phyloP scores from a whole-genome alignment of 1,140 invertebrate genomes.

The Nephila pilipes region DNA sequence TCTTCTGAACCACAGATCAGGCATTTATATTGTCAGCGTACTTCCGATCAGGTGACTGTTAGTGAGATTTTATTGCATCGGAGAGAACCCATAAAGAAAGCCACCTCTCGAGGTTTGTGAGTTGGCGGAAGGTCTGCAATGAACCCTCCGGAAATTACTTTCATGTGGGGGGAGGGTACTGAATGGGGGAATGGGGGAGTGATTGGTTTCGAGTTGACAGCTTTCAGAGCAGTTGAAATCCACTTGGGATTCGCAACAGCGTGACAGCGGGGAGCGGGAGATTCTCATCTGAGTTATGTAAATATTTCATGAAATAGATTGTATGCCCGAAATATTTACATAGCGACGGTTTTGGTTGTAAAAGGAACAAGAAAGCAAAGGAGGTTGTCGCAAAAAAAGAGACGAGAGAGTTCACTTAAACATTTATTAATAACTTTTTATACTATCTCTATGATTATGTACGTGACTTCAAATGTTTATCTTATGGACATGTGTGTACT shows the following conservation, averaged over 20 bases:
- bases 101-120: background rate
- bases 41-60: slow-evolving; percentile 32
- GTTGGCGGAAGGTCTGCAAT: slow-evolving; percentile 2
- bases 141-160: slow-evolving; percentile 38
- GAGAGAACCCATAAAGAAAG: slow-evolving; percentile 20
- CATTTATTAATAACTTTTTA: background rate
- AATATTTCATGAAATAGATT: slow-evolving; percentile 32
- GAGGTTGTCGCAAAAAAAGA: background rate
- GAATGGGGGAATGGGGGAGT: background rate
- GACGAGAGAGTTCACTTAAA: background rate
- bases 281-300: slow-evolving; percentile 31
- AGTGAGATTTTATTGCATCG: slow-evolving; percentile 43
- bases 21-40: slow-evolving; percentile 45
- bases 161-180: background rate
- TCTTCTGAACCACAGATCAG: background rate
- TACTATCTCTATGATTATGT: background rate
- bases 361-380: background rate
- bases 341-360: background rate
- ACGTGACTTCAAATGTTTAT: background rate
- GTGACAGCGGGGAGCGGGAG: background rate
- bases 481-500: background rate
- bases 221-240: background rate
- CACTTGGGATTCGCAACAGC: slow-evolving; percentile 27
- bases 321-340: slow-evolving; percentile 34
- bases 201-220: slow-evolving; percentile 54